phyloP scores from a whole-genome alignment of 2,797 vertebrate species.

The Megaceryle alcyon region DNA sequence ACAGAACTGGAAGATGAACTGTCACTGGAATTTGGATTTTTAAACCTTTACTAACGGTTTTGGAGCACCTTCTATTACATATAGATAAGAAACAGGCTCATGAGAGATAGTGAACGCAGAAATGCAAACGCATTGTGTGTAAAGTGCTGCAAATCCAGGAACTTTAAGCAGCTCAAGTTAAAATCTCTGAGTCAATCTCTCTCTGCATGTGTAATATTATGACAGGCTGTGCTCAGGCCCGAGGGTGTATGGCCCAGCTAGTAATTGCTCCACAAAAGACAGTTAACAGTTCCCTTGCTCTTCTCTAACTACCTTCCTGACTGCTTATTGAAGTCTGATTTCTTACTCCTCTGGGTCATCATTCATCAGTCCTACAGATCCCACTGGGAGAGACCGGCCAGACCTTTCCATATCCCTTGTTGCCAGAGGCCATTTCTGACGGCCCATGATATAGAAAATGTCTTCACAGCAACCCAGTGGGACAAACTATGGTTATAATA shows the following conservation, averaged over 20 bases:
- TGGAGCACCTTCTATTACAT: rapidly evolving
- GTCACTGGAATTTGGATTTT: rapidly evolving
- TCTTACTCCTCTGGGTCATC: conserved; percentile 79
- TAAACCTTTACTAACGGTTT: neutral
- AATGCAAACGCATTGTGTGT: rapidly evolving
- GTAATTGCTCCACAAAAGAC: conserved; percentile 74
- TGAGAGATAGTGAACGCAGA: rapidly evolving
- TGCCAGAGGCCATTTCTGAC: conserved; percentile 83
- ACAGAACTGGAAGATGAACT: neutral
- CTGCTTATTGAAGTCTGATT: conserved; percentile 83
- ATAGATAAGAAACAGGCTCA: rapidly evolving
- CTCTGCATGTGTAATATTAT: neutral
- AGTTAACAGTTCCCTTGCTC: conserved; percentile 61
- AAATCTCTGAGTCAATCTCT: neutral
- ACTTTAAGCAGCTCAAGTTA: rapidly evolving
- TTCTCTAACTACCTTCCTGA: conserved; percentile 69
- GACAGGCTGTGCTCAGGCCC: conserved; percentile 49
- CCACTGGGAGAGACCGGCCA: conserved; percentile 37
- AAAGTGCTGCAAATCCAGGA: neutral
- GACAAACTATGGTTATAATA: conserved; percentile 85
- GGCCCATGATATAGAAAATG: conserved; percentile 80
- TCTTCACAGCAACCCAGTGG: conserved; percentile 70
- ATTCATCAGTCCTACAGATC: conserved; percentile 77
- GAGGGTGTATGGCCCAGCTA: conserved; percentile 50
- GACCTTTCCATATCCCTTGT: conserved; percentile 66